A percentile compares a stretch with the other conserved stretches of the same genome.
Evolutionary conservation across 2,113 vertebrate genomes (phyloP).

Genomic region (Alosa alosa): DNA sequence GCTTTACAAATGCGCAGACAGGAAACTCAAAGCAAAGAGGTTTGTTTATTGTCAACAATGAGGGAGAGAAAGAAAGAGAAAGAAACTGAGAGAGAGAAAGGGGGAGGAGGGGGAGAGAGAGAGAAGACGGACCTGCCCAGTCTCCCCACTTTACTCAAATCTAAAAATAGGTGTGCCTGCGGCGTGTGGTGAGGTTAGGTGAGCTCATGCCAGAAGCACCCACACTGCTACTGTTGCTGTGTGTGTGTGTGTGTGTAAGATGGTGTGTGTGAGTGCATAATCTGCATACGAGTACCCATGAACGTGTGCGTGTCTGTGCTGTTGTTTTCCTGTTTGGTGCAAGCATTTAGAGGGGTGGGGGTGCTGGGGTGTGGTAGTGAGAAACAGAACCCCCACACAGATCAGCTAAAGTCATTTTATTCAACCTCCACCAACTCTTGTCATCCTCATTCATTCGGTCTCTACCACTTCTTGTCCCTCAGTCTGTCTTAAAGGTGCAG

Average conservation of each 20-base stretch:
- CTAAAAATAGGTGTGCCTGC: constrained; percentile 15
- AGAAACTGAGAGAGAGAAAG: not conserved
- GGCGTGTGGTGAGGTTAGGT: constrained; percentile 15
- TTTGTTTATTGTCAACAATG: constrained; percentile 6
- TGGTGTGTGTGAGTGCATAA: not conserved
- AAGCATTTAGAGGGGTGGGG: not conserved
- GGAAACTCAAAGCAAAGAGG: not conserved
- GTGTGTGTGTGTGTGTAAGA: not conserved
- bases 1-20: not conserved
- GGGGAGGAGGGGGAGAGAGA: not conserved
- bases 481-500: too few relatives aligned
- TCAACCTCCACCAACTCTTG: not conserved
- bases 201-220: not conserved
- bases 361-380: not conserved
- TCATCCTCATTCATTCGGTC: not conserved
- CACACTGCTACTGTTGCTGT: not conserved
- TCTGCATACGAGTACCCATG: not conserved
- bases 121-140: not conserved
- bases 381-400: not conserved
- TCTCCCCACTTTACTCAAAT: not conserved
- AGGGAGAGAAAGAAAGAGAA: not conserved
- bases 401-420: not conserved
- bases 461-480: not conserved
- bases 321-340: not conserved
- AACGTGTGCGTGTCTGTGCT: not conserved